These are phyloP conservation scores for Actinia equina DNA, from an alignment of 64 coral and sea anemone genomes.

Conservation along the genomic window DNA sequence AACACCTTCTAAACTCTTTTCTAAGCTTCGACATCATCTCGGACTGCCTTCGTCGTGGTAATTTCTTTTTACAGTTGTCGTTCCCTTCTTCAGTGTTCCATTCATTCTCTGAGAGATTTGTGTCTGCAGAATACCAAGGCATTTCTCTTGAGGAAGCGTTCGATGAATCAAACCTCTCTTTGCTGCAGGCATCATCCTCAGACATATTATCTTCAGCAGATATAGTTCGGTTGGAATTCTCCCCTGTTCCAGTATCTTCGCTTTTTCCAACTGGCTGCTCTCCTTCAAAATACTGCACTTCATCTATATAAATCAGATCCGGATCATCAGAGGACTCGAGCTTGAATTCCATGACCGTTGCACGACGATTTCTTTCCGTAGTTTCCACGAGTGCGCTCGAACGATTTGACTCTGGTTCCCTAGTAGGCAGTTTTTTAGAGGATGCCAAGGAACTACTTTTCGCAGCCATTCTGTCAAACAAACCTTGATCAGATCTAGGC, in stretches of 20 bases:
- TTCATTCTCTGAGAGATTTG: neutral
- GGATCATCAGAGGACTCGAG: neutral
- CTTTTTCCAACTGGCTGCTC: neutral
- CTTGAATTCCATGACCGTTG: neutral
- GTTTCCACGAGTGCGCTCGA: neutral
- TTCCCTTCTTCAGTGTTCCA: neutral
- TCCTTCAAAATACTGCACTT: constrained; percentile 14
- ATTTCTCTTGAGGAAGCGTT: neutral
- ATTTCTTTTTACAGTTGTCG: neutral
- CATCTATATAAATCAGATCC: neutral
- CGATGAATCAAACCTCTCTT: neutral
- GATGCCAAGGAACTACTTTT: neutral
- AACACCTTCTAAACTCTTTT: neutral
- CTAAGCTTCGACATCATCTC: neutral
- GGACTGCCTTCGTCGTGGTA: neutral
- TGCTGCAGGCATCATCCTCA: neutral
- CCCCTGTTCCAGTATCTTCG: neutral
- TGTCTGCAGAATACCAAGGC: neutral
- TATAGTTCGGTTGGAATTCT: neutral
- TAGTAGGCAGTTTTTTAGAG: too few species aligned
- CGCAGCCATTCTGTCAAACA: neutral
- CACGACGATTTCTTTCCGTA: neutral
- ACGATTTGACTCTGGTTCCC: neutral
- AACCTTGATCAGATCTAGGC: neutral
- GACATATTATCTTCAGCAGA: neutral